Conservation (phyloP, 2,113 vertebrate genomes). For the Ancistrus triradiatus region DNA sequence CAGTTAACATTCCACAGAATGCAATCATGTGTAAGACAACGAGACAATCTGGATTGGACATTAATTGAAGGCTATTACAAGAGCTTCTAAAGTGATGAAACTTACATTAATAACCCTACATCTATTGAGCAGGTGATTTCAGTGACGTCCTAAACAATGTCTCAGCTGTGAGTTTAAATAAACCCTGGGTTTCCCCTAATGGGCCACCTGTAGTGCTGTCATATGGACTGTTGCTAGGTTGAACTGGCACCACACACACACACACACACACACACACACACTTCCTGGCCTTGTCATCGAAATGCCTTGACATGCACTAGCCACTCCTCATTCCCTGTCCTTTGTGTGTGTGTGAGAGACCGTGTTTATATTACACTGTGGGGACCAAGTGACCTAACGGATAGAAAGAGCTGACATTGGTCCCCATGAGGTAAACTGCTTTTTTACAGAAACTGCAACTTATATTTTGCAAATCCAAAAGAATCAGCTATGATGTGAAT, state of each 20-base stretch:
- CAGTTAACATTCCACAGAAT: conserved; percentile 11
- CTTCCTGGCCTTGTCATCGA: conserved; percentile 18
- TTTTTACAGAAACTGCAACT: too few relatives aligned
- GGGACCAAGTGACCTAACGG: too few relatives aligned
- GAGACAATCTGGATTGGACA: background rate
- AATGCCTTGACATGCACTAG: conserved; percentile 8
- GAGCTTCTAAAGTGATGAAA: too few relatives aligned
- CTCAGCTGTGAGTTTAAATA: background rate
- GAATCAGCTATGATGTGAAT: too few relatives aligned
- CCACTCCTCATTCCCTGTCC: background rate
- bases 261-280: conserved; percentile 21
- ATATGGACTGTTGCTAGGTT: conserved; percentile 38
- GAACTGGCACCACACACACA: conserved; percentile 35
- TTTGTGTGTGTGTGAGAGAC: background rate
- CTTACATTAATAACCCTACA: too few relatives aligned
- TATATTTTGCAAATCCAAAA: too few relatives aligned
- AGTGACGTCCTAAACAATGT: too few relatives aligned
- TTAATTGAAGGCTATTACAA: background rate
- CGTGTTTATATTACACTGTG: too few relatives aligned
- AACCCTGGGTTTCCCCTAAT: conserved; percentile 26
- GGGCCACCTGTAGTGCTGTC: conserved; percentile 50
- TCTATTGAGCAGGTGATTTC: too few relatives aligned
- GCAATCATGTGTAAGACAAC: conserved; percentile 10
- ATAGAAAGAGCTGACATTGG: too few relatives aligned
- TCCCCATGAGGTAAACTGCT: too few relatives aligned